phyloP scores from a whole-genome alignment of 2,113 vertebrate genomes.

The Lepisosteus osseus region DNA sequence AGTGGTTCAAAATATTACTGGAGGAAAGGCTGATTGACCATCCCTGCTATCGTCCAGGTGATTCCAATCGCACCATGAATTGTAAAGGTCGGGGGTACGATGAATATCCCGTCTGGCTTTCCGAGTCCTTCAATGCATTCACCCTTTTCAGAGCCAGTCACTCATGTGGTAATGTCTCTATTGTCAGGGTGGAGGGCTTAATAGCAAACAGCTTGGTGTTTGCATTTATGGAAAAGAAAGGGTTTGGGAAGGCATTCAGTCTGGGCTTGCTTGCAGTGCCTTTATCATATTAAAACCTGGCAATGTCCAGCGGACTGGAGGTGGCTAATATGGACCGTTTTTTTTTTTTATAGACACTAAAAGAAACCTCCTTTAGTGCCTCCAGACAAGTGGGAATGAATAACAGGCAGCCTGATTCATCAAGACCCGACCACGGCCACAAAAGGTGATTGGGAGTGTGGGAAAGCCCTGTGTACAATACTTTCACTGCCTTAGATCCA shows the following conservation, averaged over 20 bases:
- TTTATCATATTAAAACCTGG: slow-evolving; percentile 3
- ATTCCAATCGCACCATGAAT: neutral
- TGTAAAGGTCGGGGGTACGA: slow-evolving; percentile 35
- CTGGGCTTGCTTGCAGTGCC: neutral
- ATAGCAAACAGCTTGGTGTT: slow-evolving; percentile 65
- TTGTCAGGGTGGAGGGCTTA: slow-evolving; percentile 57
- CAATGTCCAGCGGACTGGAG: slow-evolving; percentile 3
- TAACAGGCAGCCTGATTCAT: slow-evolving; percentile 56
- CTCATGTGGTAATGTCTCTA: slow-evolving; percentile 72
- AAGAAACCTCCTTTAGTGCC: slow-evolving; percentile 8
- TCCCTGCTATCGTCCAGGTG: slow-evolving; percentile 14
- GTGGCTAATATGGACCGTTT: slow-evolving; percentile 19
- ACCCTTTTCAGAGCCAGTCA: slow-evolving; percentile 60
- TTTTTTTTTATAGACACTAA: neutral
- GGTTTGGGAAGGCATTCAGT: slow-evolving; percentile 17
- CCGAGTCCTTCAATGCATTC: slow-evolving; percentile 17
- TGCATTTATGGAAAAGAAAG: slow-evolving; percentile 48
- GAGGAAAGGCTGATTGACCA: neutral
- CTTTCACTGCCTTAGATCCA: slow-evolving; percentile 35
- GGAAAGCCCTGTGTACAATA: slow-evolving; percentile 66
- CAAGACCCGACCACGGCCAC: slow-evolving; percentile 56
- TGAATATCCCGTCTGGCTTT: slow-evolving; percentile 58
- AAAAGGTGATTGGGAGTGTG: slow-evolving; percentile 70
- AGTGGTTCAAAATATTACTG: neutral
- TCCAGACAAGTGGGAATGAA: neutral